phyloP scores from a whole-genome alignment of 2,888 invertebrate species.

The Augiades crinisus region DNA sequence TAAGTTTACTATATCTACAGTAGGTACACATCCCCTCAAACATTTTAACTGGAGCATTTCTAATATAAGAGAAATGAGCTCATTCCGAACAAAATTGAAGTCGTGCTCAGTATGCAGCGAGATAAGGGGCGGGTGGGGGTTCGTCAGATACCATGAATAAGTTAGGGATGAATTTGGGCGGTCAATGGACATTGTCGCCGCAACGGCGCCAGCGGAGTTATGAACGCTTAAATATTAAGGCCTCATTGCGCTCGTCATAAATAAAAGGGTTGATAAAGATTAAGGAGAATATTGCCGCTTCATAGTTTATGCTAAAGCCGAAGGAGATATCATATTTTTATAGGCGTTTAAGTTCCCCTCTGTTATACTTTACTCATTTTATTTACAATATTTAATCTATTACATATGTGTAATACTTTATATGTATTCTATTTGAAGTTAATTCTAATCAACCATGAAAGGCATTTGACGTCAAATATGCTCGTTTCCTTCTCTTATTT shows the following conservation, averaged over 20 bases:
- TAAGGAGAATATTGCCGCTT: constrained; percentile 5
- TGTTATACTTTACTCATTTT: not conserved
- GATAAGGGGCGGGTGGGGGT: constrained; percentile 48
- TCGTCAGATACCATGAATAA: constrained; percentile 61
- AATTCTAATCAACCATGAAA: too few species aligned
- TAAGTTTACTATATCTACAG: too few species aligned
- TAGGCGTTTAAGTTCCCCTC: not conserved
- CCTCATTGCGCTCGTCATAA: constrained; percentile 19
- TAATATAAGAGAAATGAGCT: constrained; percentile 42
- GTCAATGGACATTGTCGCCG: constrained; percentile 45
- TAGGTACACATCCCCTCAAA: too few species aligned
- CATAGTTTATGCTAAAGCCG: not conserved
- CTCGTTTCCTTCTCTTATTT: too few species aligned
- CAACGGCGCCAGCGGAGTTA: constrained; percentile 32
- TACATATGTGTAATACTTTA: too few species aligned
- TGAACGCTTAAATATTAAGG: constrained; percentile 35
- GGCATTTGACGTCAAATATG: too few species aligned
- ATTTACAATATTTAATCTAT: too few species aligned
- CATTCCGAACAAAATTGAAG: constrained; percentile 54
- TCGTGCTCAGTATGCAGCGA: constrained; percentile 55
- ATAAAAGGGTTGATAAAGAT: constrained; percentile 20
- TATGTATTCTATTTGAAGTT: too few species aligned
- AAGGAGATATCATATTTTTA: not conserved
- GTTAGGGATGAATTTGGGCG: constrained; percentile 50
- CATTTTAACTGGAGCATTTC: constrained; percentile 35